Base-by-base conservation (phyloP, 1,140 invertebrate species). In the Mya arenaria region DNA sequence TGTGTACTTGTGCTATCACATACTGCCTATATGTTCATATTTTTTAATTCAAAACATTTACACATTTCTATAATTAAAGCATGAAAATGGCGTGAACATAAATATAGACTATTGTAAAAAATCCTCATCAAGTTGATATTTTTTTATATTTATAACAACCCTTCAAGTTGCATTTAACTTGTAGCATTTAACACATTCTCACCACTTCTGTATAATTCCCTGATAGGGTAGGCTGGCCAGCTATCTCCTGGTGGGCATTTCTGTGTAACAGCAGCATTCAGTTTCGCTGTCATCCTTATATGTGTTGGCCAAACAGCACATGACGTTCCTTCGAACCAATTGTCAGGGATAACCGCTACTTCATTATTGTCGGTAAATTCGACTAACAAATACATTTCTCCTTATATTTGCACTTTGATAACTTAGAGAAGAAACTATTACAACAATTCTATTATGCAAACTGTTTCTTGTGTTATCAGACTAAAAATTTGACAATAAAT, bases 341-440 rank as follows among this genome's bases (percentile, higher is more conserved):
- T 52, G 32, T 71, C 15, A 34, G 68, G 68, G 23, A 71, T 25
- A 55, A 71, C 32, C 30, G 68, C 68, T 4, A 71, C 28, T 55
- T 71, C 68, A 30, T 71, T 48, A 19, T 48, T 55, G 44, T 71
- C 44, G 32, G 44, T 71, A 55, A 71, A 71, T 71, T 71, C 68
- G 5, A 30, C 58, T 28, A 60, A 25, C 13, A 17, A 13, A 60
- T 28, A 17, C 25, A 17, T 13, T 60, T 10, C 10, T 13, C 10
- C 10, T 25, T 17, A 17, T 10, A 15, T 15, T 25, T 17, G 10
- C 10, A 60, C 10, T 13, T 10, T 13, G 58, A 28, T 25, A 10
- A 60, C 10, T 60, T 15, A 15, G 10, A 25, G 10, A 10, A 28
- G 13, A 60, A 15, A 17, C 13, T 25, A 17, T 60, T 17, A 13